phyloP scores from a whole-genome alignment of 2,113 vertebrate genomes.

The Pagrus major region DNA sequence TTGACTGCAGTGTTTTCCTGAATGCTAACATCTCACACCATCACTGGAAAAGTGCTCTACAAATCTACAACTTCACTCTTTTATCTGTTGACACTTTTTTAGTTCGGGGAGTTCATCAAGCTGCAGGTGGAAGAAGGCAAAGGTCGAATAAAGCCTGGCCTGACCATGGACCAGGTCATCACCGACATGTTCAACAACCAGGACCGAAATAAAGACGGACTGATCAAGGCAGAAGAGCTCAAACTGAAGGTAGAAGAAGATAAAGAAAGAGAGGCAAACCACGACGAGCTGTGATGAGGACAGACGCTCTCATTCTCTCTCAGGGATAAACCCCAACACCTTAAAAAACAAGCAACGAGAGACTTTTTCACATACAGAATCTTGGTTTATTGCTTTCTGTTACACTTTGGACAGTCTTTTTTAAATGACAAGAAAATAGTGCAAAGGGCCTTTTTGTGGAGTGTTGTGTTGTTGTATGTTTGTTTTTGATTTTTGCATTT shows the following conservation, averaged over 20 bases:
- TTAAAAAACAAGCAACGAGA: slow-evolving; percentile 24
- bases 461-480: slow-evolving; percentile 41
- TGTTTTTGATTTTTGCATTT: slow-evolving; percentile 47
- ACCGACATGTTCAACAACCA: slow-evolving; percentile 95
- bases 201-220: slow-evolving; percentile 93
- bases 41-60: background rate
- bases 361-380: slow-evolving; percentile 33
- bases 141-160: slow-evolving; percentile 91
- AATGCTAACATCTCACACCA: background rate
- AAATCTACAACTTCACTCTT: background rate
- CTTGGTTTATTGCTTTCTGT: slow-evolving; percentile 49
- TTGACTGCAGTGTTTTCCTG: background rate
- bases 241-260: slow-evolving; percentile 96
- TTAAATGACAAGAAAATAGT: slow-evolving; percentile 32
- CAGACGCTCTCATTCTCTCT: slow-evolving; percentile 50
- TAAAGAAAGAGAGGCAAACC: slow-evolving; percentile 80
- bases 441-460: slow-evolving; percentile 31
- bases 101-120: slow-evolving; percentile 96
- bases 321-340: slow-evolving; percentile 66
- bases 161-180: slow-evolving; percentile 87
- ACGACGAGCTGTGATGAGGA: slow-evolving; percentile 90
- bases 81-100: slow-evolving; percentile 1
- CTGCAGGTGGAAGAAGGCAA: slow-evolving; percentile 90
- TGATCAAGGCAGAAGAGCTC: slow-evolving; percentile 90
- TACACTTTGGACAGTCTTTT: slow-evolving; percentile 15